phyloP scores from a whole-genome alignment of 1,140 invertebrate genomes.

The Eumeta japonica region DNA sequence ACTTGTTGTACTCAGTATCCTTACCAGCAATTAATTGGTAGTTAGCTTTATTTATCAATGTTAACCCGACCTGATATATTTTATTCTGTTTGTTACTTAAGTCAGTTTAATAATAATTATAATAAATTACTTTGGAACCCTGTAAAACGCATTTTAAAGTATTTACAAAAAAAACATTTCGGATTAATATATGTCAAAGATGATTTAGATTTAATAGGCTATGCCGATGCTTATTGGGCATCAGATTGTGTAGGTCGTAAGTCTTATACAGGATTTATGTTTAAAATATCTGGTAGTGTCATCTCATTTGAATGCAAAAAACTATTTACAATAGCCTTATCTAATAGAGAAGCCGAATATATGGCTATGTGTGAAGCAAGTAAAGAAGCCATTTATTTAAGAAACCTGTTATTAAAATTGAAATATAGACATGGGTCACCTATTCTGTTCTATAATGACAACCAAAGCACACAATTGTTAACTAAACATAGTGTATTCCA shows the following conservation, averaged over 20 bases:
- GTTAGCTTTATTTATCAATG: slow-evolving; percentile 21
- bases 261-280: slow-evolving; percentile 10
- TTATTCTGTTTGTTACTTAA: slow-evolving; percentile 19
- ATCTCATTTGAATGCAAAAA: not conserved
- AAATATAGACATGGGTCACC: slow-evolving; percentile 8
- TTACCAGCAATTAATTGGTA: slow-evolving; percentile 20
- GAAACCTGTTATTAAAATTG: slow-evolving; percentile 8
- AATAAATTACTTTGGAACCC: slow-evolving; percentile 18
- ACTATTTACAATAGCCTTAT: too few species aligned
- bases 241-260: slow-evolving; percentile 7
- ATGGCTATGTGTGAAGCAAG: too few species aligned
- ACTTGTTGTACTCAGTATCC: slow-evolving; percentile 10
- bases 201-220: slow-evolving; percentile 11
- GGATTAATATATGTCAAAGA: slow-evolving; percentile 11
- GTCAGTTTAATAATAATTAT: slow-evolving; percentile 17
- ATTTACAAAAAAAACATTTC: slow-evolving; percentile 11
- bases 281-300: slow-evolving; percentile 8
- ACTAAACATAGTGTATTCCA: slow-evolving; percentile 5
- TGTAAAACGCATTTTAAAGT: slow-evolving; percentile 18
- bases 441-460: slow-evolving; percentile 9
- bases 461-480: slow-evolving; percentile 7
- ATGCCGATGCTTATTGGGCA: slow-evolving; percentile 11
- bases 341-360: not conserved
- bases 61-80: slow-evolving; percentile 21
- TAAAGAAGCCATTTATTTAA: slow-evolving; percentile 10